Evolutionary conservation across 2,113 vertebrate species (phyloP).

Genomic region (Arothron firmamentum): DNA sequence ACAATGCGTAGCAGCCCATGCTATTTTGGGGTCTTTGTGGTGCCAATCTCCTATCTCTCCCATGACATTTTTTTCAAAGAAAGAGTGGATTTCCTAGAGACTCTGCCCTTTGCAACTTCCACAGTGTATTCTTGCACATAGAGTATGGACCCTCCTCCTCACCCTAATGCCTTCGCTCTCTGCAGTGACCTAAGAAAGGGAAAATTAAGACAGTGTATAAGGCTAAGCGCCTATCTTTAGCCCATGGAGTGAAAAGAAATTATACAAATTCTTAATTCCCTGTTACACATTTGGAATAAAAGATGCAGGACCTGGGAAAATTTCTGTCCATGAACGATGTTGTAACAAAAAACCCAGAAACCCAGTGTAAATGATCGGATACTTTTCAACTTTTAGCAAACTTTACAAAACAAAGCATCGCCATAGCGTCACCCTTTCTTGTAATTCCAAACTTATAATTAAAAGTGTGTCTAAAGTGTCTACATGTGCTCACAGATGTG

Average conservation of each 20-base stretch:
- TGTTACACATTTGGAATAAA: slow-evolving; percentile 63
- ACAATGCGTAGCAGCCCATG: slow-evolving; percentile 98
- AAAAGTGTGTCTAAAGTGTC: slow-evolving; percentile 9
- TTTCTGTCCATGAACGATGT: slow-evolving; percentile 20
- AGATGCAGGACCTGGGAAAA: slow-evolving; percentile 62
- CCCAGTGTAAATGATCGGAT: not conserved
- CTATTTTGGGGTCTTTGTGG: slow-evolving; percentile 98
- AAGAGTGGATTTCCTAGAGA: slow-evolving; percentile 99
- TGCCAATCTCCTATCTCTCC: slow-evolving; percentile 99
- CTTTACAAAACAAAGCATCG: slow-evolving; percentile 15
- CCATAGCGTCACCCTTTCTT: slow-evolving; percentile 3
- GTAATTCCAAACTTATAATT: slow-evolving; percentile 30
- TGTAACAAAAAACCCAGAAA: slow-evolving; percentile 18
- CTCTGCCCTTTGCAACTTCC: slow-evolving; percentile 97
- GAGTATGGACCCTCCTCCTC: slow-evolving; percentile 83
- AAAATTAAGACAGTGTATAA: slow-evolving; percentile 82
- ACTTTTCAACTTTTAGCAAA: slow-evolving; percentile 3
- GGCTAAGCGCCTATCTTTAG: slow-evolving; percentile 68
- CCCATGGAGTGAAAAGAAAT: slow-evolving; percentile 62
- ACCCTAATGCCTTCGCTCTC: slow-evolving; percentile 80
- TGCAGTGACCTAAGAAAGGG: slow-evolving; percentile 75
- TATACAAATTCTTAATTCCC: slow-evolving; percentile 71
- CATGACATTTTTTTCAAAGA: slow-evolving; percentile 99
- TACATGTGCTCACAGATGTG: slow-evolving; percentile 18
- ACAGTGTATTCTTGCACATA: slow-evolving; percentile 86